phyloP scores from a whole-genome alignment of 2,113 vertebrate species.

The Labrus mixtus region DNA sequence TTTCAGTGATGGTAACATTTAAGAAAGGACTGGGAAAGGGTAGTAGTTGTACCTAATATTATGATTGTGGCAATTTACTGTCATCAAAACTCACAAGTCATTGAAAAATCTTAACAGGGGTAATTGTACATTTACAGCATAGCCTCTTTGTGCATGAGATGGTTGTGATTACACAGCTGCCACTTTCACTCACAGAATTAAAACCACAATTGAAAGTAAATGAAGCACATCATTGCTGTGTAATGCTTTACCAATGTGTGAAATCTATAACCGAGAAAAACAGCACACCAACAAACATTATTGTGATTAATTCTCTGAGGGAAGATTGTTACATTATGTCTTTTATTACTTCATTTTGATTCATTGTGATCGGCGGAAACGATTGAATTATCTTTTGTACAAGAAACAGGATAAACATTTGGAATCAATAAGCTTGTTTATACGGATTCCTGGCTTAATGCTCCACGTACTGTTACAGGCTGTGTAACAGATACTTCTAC shows the following conservation, averaged over 20 bases:
- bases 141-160: conserved; percentile 20
- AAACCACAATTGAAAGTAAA: conserved; percentile 51
- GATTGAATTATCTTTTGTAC: conserved; percentile 26
- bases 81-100: neutral
- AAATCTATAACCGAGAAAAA: conserved; percentile 45
- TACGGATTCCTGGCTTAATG: conserved; percentile 9
- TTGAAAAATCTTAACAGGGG: conserved; percentile 9
- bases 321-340: conserved; percentile 37
- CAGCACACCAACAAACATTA: neutral
- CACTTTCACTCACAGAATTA: conserved; percentile 42
- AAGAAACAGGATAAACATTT: conserved; percentile 24
- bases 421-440: conserved; percentile 34
- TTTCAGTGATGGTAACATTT: neutral
- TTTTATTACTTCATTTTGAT: conserved; percentile 33
- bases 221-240: conserved; percentile 49
- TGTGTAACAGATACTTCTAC: neutral
- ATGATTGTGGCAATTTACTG: neutral
- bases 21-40: neutral
- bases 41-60: neutral
- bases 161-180: conserved; percentile 56
- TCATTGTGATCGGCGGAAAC: conserved; percentile 30
- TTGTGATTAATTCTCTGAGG: conserved; percentile 36
- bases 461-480: conserved; percentile 1
- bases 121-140: conserved; percentile 5
- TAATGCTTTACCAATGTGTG: conserved; percentile 52